phyloP scores from a whole-genome alignment of 2,888 invertebrate genomes.

The Melinopterus prodromus region DNA sequence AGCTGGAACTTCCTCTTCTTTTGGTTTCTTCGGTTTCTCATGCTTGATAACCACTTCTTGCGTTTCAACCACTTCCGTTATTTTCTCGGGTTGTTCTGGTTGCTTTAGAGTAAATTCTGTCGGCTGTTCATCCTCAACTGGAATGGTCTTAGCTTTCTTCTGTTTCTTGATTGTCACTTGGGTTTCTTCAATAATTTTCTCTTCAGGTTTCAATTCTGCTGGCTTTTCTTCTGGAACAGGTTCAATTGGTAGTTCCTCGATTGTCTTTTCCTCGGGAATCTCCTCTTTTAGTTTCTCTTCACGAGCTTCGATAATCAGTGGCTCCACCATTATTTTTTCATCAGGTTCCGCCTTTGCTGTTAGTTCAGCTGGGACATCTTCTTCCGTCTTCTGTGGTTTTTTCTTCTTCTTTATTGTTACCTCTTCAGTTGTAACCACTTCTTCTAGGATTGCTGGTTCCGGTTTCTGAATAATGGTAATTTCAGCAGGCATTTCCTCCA shows the following conservation, averaged over 20 bases:
- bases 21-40: constrained; percentile 48
- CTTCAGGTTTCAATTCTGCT: constrained; percentile 55
- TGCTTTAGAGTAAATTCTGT: constrained; percentile 49
- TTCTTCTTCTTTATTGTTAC: constrained; percentile 59
- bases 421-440: constrained; percentile 56
- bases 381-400: constrained; percentile 44
- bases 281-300: constrained; percentile 57
- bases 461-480: constrained; percentile 41
- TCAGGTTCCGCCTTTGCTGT: constrained; percentile 57
- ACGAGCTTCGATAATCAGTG: constrained; percentile 54
- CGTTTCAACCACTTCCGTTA: constrained; percentile 61
- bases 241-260: constrained; percentile 44
- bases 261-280: constrained; percentile 41
- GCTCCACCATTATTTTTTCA: constrained; percentile 58
- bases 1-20: constrained; percentile 49
- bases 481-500: constrained; percentile 50
- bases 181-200: constrained; percentile 35
- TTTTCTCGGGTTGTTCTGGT: constrained; percentile 46
- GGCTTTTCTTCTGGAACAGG: constrained; percentile 40
- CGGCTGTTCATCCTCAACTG: constrained; percentile 41
- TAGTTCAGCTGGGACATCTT: constrained; percentile 57
- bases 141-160: constrained; percentile 45
- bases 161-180: constrained; percentile 53
- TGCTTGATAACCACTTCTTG: constrained; percentile 58
- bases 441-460: constrained; percentile 42